Base-by-base conservation (phyloP, 2,113 vertebrate genomes). In the Semicossyphus pulcher region DNA sequence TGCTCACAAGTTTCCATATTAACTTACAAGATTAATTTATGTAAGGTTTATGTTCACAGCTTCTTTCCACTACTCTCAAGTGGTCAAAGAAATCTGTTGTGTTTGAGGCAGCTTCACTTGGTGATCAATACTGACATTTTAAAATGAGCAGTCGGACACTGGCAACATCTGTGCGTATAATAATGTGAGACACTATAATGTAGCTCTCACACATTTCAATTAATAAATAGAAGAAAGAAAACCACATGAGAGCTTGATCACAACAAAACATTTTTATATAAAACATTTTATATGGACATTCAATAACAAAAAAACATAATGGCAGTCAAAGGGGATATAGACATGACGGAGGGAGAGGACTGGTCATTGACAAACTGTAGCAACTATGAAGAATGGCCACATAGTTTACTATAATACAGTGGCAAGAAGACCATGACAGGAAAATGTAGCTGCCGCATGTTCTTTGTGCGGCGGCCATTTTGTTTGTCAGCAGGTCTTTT, bases 251-350 rank as follows among this genome's bases (percentile, higher is more conserved):
- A 68, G 57, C 80, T 76, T 48, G 31, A 76, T 85, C 89, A 93
- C 89, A 92, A 92, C 89, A 90, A 91, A 92, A 91, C 80, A 87
- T 91, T 92, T 91, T 93, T 93, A 91, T 93, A 94, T 91, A 93
- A 94, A 94, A 93, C 88, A 88, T 90, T 94, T 93, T 91, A 93
- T 93, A 93, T 93, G 91, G 91, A 93, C 93, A 94, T 93, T 94
- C 90, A 94, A 91, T 93, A 91, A 93, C 90, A 92, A 94, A 92
- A 92, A 81, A 77, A 71, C 83, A 89, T 84, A 89, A 90, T 89
- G 93, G 91, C 89, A 91, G 87, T 91, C 88, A 88, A 85, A 61
- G 65, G 85, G 76, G 37, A 68, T 81, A 83, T 54, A 85, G 82
- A 91, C 86, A 91, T 88, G 88, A 84, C 64, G 84, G 73, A 86